Evolutionary conservation across 2,888 invertebrate species (phyloP).

Genomic region (Eilema depressum): DNA sequence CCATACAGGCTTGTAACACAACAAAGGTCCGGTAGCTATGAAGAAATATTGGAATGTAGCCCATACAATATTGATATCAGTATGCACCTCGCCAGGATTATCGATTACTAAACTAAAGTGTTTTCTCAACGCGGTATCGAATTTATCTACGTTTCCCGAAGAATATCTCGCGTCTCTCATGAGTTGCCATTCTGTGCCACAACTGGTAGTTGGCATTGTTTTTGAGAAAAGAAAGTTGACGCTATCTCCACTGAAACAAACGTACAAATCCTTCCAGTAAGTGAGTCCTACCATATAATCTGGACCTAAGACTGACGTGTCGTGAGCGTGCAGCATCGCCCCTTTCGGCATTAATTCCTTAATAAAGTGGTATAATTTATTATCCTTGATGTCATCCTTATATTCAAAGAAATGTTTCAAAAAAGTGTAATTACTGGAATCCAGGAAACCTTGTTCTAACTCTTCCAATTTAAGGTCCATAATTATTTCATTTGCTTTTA

Average conservation of each 20-base stretch:
- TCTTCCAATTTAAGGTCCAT: constrained; percentile 86
- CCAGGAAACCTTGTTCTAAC: constrained; percentile 75
- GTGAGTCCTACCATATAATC: constrained; percentile 89
- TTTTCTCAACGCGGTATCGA: constrained; percentile 84
- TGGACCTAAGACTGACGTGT: constrained; percentile 88
- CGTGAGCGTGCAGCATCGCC: constrained; percentile 90
- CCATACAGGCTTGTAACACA: constrained; percentile 89
- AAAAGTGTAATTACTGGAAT: constrained; percentile 82
- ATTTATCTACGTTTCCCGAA: constrained; percentile 77
- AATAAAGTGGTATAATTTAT: constrained; percentile 89
- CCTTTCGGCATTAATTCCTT: constrained; percentile 91
- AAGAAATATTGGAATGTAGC: constrained; percentile 86
- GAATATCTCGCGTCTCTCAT: constrained; percentile 80
- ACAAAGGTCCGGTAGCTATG: constrained; percentile 77
- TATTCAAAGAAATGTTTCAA: constrained; percentile 90
- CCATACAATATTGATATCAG: constrained; percentile 88
- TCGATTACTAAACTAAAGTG: constrained; percentile 86
- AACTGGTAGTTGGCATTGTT: constrained; percentile 55
- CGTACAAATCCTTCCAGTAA: constrained; percentile 87
- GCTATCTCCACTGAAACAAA: constrained; percentile 72
- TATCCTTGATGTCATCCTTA: constrained; percentile 86
- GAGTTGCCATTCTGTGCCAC: constrained; percentile 79
- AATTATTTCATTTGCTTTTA: constrained; percentile 85
- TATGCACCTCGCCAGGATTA: constrained; percentile 77
- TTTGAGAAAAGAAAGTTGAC: constrained; percentile 69